Evolutionary conservation across 64 coral and sea anemone genomes (phyloP).

Genomic region (Montipora cactus): DNA sequence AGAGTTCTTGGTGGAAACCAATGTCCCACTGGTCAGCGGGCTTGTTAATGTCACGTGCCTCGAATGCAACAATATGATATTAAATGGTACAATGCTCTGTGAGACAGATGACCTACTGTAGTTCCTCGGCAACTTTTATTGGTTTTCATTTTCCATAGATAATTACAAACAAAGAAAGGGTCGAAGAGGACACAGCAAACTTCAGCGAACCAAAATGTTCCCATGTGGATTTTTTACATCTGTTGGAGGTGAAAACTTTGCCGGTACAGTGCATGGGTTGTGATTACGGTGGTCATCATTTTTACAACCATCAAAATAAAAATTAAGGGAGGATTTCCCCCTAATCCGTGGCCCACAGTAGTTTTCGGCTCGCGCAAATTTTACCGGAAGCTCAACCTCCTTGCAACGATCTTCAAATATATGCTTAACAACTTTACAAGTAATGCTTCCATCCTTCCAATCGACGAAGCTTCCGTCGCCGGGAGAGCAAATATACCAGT

Average conservation of each 20-base stretch:
- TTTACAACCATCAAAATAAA: conserved; percentile 25
- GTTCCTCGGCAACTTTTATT: too few species aligned
- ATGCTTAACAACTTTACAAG: conserved; percentile 11
- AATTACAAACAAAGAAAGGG: too few species aligned
- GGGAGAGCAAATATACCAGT: conserved; percentile 60
- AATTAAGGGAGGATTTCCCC: neutral
- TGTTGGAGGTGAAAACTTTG: neutral
- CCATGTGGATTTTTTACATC: conserved; percentile 43
- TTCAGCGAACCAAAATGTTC: conserved; percentile 35
- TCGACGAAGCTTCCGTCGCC: conserved; percentile 43
- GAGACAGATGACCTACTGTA: too few species aligned
- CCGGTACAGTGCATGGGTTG: conserved; percentile 8
- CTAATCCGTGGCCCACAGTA: neutral
- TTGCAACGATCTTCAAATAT: neutral
- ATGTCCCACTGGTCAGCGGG: too few species aligned
- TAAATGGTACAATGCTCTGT: too few species aligned
- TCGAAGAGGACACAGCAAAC: neutral
- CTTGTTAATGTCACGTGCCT: too few species aligned
- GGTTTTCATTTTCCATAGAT: too few species aligned
- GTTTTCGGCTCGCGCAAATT: neutral
- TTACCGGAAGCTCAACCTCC: neutral
- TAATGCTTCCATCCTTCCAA: conserved; percentile 54
- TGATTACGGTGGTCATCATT: neutral
- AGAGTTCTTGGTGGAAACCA: too few species aligned
- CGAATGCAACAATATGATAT: too few species aligned